phyloP scores from a whole-genome alignment of 1,140 invertebrate species.

The Reticulitermes speratus region DNA sequence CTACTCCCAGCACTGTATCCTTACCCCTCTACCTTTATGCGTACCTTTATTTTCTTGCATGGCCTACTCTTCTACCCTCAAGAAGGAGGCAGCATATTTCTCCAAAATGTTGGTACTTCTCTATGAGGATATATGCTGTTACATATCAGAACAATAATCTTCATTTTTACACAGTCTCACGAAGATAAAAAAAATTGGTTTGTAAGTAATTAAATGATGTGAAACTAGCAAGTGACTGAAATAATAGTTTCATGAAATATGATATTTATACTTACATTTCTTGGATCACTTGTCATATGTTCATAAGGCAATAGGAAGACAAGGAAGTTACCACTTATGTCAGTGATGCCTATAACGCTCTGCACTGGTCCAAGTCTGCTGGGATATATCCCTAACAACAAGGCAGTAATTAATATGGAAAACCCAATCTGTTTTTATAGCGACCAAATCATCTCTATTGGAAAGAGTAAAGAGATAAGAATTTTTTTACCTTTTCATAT shows the following conservation, averaged over 20 bases:
- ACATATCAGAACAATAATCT: no score
- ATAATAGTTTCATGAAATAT: background rate
- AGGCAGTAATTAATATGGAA: background rate
- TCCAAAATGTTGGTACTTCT: no score
- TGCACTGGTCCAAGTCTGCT: background rate
- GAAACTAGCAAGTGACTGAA: background rate
- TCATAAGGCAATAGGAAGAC: background rate
- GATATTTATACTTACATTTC: background rate
- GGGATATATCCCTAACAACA: slow-evolving; percentile 17
- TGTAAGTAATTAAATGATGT: background rate
- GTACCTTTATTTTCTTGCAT: no score
- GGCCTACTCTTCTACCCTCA: no score
- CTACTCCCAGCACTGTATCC: no score
- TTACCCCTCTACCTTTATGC: no score
- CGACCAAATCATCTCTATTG: background rate
- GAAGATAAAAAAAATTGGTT: background rate
- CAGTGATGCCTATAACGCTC: background rate
- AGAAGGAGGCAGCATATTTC: no score
- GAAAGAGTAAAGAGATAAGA: background rate
- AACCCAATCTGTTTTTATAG: background rate
- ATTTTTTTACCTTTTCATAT: background rate
- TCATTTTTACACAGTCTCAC: background rate
- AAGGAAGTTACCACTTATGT: background rate
- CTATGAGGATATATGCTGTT: no score
- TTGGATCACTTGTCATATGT: background rate